phyloP scores from a whole-genome alignment of 1,140 invertebrate genomes.

The Eupristina koningsbergeri region DNA sequence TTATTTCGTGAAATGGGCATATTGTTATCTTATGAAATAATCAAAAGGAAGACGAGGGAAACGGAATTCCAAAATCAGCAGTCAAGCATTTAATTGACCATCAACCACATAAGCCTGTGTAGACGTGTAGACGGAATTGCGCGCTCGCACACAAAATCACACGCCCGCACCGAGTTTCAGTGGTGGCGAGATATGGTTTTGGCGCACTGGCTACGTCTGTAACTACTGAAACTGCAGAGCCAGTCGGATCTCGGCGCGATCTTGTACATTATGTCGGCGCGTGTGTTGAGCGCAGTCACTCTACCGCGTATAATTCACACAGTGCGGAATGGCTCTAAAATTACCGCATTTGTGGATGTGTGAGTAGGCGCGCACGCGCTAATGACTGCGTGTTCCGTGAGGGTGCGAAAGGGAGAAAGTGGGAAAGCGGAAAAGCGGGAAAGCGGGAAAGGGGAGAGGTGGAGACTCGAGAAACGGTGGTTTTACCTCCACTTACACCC shows the following conservation, averaged over 20 bases:
- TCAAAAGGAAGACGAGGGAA: background rate
- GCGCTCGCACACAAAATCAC: too few relatives aligned
- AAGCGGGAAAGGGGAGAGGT: background rate
- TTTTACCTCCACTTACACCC: background rate
- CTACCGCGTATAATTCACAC: conserved; percentile 16
- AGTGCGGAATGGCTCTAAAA: conserved; percentile 8
- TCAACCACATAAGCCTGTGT: background rate
- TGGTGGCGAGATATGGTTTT: background rate
- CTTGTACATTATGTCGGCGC: background rate
- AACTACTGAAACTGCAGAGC: background rate
- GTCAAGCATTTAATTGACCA: background rate
- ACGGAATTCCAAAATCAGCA: background rate
- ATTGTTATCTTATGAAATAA: too few relatives aligned
- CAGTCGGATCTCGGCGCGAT: background rate
- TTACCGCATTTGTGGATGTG: background rate
- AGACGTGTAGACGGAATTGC: too few relatives aligned
- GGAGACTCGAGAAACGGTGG: background rate
- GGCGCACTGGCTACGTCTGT: background rate
- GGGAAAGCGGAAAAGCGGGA: background rate
- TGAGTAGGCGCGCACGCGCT: background rate
- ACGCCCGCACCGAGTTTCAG: background rate
- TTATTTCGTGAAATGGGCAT: background rate
- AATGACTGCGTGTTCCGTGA: background rate
- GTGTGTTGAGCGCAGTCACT: conserved; percentile 2
- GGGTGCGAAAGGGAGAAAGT: background rate